These are phyloP conservation scores for Perccottus glenii DNA, from an alignment of 2,113 vertebrate species.

Conservation along the genomic window DNA sequence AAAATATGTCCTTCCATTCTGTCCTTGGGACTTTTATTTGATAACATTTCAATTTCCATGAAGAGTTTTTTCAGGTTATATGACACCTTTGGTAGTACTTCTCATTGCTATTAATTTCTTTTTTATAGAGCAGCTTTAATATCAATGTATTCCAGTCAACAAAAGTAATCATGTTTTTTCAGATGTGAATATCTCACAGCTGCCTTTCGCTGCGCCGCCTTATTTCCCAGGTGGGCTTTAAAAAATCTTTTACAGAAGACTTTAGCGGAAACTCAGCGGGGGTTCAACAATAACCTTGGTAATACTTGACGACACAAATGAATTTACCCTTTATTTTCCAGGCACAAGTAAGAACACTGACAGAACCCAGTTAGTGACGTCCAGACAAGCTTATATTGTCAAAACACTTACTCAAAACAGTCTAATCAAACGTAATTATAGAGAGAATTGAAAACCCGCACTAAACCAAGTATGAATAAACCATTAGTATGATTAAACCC, in stretches of 20 bases:
- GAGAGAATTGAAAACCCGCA: no score
- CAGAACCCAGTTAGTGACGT: conserved; percentile 42
- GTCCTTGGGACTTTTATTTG: conserved; percentile 34
- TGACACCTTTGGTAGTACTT: conserved; percentile 31
- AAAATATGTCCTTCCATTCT: neutral
- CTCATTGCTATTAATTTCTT: conserved; percentile 31
- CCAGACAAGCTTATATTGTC: no score
- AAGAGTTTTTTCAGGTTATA: conserved; percentile 39
- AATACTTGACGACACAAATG: conserved; percentile 46
- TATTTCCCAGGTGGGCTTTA: conserved; percentile 54
- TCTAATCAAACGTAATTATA: no score
- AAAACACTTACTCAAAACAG: no score
- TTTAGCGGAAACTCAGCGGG: conserved; percentile 37
- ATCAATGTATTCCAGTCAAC: conserved; percentile 53
- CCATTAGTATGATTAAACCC: no score
- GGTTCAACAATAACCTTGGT: conserved; percentile 45
- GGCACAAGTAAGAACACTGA: conserved; percentile 76
- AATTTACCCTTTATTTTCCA: conserved; percentile 58
- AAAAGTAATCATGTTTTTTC: conserved; percentile 45
- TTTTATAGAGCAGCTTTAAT: conserved; percentile 26
- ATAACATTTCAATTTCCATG: conserved; percentile 23
- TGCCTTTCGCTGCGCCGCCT: conserved; percentile 41
- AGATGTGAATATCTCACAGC: conserved; percentile 42
- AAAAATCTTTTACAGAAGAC: conserved; percentile 56
- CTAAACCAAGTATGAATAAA: no score